Evolutionary conservation across 2,113 vertebrate genomes (phyloP).

Genomic region (Pithys albifrons): DNA sequence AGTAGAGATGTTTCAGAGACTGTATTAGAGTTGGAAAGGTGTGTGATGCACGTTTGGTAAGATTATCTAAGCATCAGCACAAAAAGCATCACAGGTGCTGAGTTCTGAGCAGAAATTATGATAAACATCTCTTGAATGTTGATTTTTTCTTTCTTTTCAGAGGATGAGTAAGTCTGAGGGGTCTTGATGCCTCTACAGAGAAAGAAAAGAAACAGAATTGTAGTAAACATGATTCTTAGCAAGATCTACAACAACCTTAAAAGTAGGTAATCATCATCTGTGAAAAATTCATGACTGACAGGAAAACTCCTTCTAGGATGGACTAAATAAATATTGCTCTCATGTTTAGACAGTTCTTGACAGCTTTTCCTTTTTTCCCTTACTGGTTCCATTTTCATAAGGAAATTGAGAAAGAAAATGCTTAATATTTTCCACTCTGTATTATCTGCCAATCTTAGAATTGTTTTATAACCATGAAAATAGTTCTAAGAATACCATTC

Average conservation of each 20-base stretch:
- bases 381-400: not conserved
- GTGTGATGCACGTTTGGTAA: not conserved
- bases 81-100: not conserved
- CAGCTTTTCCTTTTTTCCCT: not conserved
- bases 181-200: not conserved
- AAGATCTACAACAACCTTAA: not conserved
- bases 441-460: not conserved
- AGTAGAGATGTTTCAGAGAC: not conserved
- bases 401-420: not conserved
- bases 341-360: not conserved
- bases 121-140: accelerated
- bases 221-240: not conserved
- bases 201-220: not conserved
- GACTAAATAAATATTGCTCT: not conserved
- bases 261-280: not conserved
- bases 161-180: not conserved
- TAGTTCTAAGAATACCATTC: not conserved
- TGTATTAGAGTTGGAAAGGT: not conserved
- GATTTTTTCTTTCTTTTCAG: not conserved
- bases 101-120: not conserved
- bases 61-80: not conserved
- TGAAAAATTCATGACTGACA: not conserved
- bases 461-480: not conserved
- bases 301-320: not conserved
- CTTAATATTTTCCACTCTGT: not conserved